Evolutionary conservation across 30 jellyfish, hydroid and myxozoan species (phyloP).

Genomic region (Aurelia coerulea): DNA sequence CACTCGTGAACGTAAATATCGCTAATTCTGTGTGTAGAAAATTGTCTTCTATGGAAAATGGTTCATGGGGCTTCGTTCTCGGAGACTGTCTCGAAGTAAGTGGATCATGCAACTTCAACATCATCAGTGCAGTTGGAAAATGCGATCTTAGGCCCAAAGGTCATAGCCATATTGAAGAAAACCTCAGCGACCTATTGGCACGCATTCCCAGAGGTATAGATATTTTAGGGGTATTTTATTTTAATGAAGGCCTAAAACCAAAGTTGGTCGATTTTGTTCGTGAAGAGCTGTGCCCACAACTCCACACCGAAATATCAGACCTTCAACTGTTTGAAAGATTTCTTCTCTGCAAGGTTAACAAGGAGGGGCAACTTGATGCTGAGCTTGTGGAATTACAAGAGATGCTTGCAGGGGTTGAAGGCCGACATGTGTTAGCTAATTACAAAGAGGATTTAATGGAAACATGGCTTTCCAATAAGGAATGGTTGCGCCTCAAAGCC

Average conservation of each 20-base stretch:
- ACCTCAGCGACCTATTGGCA: background rate
- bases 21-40: background rate
- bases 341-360: slow-evolving; percentile 10
- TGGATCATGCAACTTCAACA: background rate
- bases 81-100: slow-evolving; percentile 1
- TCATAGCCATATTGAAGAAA: background rate
- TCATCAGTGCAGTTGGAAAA: background rate
- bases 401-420: background rate
- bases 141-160: background rate
- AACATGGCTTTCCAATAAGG: background rate
- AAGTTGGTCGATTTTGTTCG: background rate
- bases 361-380: background rate
- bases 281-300: background rate
- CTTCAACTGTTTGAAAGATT: background rate
- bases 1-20: background rate
- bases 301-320: background rate
- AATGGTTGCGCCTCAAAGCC: slow-evolving; percentile 7
- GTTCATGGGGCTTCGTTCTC: slow-evolving; percentile 55
- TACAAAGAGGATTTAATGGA: slow-evolving; percentile 1
- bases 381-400: background rate
- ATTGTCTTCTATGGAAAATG: background rate
- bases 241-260: background rate
- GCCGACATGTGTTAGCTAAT: background rate
- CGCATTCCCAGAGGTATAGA: slow-evolving; percentile 35
- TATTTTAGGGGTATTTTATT: slow-evolving; percentile 18